Evolutionary conservation across 2,113 vertebrate species (phyloP).

Genomic region (Etia nguti): DNA sequence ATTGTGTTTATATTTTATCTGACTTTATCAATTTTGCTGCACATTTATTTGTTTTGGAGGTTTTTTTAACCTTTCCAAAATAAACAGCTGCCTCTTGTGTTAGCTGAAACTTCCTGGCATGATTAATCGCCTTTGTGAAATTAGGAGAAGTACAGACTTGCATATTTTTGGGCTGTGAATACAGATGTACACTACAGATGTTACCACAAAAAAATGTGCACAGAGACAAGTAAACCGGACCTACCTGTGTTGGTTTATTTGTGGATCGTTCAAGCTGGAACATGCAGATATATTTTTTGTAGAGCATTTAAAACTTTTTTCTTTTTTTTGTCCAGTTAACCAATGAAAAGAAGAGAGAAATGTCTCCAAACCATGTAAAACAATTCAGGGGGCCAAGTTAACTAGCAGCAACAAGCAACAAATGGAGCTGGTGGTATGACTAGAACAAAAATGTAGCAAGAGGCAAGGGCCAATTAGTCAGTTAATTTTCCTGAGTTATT

Average conservation of each 20-base stretch:
- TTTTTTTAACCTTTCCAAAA: background rate
- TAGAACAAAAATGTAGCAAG: background rate
- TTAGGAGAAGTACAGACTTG: background rate
- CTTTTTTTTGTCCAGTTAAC: background rate
- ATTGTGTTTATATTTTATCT: background rate
- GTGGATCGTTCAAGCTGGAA: background rate
- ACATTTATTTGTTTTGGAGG: background rate
- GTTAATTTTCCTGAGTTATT: background rate
- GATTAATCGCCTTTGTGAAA: background rate
- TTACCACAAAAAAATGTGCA: background rate
- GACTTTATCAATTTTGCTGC: background rate
- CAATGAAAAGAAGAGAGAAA: background rate
- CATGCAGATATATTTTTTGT: background rate
- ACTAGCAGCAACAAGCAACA: background rate
- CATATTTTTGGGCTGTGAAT: background rate
- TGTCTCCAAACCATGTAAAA: background rate
- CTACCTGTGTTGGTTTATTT: background rate
- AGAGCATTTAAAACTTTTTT: background rate
- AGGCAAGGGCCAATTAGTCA: no score
- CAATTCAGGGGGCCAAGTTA: background rate
- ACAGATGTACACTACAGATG: background rate
- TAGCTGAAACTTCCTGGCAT: background rate
- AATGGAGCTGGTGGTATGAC: no score
- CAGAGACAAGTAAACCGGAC: background rate
- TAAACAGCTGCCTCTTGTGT: background rate